Evolutionary conservation across 2,888 invertebrate species (phyloP).

Genomic region (Eilema sororculum): DNA sequence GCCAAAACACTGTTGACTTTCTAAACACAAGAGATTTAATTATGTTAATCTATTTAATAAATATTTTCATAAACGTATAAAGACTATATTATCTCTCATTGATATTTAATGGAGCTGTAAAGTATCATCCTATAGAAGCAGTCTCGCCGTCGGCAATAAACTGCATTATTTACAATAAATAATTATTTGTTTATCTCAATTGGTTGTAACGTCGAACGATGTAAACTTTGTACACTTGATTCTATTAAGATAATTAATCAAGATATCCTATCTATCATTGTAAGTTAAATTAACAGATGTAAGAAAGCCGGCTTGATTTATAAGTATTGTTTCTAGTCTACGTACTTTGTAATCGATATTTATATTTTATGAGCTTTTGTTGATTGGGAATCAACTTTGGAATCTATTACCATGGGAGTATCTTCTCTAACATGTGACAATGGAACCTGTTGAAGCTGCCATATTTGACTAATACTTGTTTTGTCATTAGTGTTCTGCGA

Average conservation of each 20-base stretch:
- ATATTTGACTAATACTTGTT: background rate
- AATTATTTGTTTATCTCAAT: slow-evolving; percentile 58
- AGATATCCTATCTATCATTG: slow-evolving; percentile 44
- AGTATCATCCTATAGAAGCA: slow-evolving; percentile 55
- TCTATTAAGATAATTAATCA: slow-evolving; percentile 54
- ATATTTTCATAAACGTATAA: slow-evolving; percentile 45
- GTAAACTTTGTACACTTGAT: slow-evolving; percentile 52
- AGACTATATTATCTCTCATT: slow-evolving; percentile 49
- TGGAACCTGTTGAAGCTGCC: background rate
- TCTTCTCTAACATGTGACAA: background rate
- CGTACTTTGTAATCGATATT: background rate
- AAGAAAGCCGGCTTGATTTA: slow-evolving; percentile 9
- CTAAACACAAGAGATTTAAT: slow-evolving; percentile 62
- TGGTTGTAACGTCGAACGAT: slow-evolving; percentile 50
- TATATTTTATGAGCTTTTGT: background rate
- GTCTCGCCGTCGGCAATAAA: slow-evolving; percentile 54
- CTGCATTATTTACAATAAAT: slow-evolving; percentile 59
- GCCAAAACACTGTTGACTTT: slow-evolving; percentile 58
- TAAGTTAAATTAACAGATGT: slow-evolving; percentile 15
- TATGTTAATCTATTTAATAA: slow-evolving; percentile 63
- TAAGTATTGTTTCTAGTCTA: background rate
- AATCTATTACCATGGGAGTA: too few species aligned
- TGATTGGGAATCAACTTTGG: too few species aligned
- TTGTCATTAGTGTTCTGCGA: background rate
- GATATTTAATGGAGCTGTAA: slow-evolving; percentile 61